Conservation (phyloP, 2,797 vertebrate species). For the Lagocephalus sceleratus region DNA sequence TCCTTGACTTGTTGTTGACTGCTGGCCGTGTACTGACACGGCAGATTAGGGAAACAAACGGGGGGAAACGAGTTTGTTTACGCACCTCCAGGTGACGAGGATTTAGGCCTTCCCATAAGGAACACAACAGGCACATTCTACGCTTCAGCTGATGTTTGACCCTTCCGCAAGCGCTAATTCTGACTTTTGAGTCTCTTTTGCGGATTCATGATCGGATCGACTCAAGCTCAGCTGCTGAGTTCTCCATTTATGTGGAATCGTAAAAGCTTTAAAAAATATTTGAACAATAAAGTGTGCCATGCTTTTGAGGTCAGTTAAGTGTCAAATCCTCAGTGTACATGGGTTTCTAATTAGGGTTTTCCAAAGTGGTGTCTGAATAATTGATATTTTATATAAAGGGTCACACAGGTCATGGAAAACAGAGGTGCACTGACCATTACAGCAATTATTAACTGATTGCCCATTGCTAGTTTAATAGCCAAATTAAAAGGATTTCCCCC, state of each 20-base stretch:
- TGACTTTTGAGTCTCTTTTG: constrained; percentile 1
- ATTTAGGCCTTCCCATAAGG: constrained; percentile 23
- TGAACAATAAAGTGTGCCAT: constrained; percentile 4
- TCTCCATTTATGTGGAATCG: not conserved
- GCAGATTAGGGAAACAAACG: constrained; percentile 29
- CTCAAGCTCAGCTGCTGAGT: not conserved
- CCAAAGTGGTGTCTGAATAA: not conserved
- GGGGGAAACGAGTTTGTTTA: constrained; percentile 29
- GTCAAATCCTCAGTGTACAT: constrained; percentile 1
- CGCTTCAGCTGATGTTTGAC: not conserved
- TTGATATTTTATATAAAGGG: not conserved
- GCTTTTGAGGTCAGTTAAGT: not conserved
- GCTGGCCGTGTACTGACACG: constrained; percentile 25
- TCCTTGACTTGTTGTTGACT: constrained; percentile 17
- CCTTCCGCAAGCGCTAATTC: not conserved
- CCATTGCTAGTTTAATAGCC: no score
- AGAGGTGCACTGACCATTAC: not conserved
- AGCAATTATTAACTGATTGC: no score
- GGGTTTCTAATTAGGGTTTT: constrained; percentile 3
- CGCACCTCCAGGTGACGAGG: constrained; percentile 28
- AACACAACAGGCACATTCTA: constrained; percentile 14
- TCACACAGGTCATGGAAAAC: not conserved
- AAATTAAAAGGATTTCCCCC: no score
- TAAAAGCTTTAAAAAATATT: constrained; percentile 12
- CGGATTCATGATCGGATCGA: not conserved